A percentile compares a stretch with the other conserved stretches of the same genome.
Conservation (phyloP, 2,888 invertebrate genomes). For the Corbicula japonica region DNA sequence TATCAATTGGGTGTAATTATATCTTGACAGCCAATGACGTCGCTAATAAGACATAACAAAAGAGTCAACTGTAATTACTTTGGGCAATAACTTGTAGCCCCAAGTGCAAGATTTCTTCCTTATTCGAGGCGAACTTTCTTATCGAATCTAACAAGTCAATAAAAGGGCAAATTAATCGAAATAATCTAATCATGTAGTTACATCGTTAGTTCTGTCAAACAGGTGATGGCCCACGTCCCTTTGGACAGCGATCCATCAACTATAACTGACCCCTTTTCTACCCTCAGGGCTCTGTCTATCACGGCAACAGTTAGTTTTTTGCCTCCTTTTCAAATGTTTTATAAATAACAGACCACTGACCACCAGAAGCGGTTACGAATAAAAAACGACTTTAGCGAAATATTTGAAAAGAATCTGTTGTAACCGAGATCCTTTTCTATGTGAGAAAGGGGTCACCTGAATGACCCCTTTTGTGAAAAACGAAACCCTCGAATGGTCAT, state of each 20-base stretch:
- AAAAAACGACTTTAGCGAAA: constrained; percentile 13
- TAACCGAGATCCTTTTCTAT: constrained; percentile 34
- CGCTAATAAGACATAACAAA: constrained; percentile 42
- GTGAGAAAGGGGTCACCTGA: constrained; percentile 52
- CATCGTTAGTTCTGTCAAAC: constrained; percentile 57
- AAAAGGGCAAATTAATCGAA: constrained; percentile 49
- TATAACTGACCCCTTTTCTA: constrained; percentile 26
- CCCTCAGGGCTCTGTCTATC: constrained; percentile 25
- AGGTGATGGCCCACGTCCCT: constrained; percentile 27
- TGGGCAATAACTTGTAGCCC: constrained; percentile 24
- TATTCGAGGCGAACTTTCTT: constrained; percentile 34
- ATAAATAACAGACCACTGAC: constrained; percentile 18
- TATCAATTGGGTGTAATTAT: constrained; percentile 49
- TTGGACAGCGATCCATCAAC: constrained; percentile 50
- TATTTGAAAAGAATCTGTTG: constrained; percentile 37
- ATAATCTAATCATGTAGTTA: constrained; percentile 62
- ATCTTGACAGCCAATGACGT: constrained; percentile 42
- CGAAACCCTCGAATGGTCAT: constrained; percentile 56
- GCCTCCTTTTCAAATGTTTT: neutral
- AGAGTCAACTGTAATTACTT: constrained; percentile 25
- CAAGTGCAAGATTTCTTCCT: constrained; percentile 34
- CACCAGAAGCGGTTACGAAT: constrained; percentile 13
- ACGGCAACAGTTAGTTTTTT: constrained; percentile 16
- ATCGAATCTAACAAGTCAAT: constrained; percentile 32
- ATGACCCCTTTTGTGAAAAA: constrained; percentile 62